A percentile compares a stretch with the other conserved stretches of the same genome.
Conservation (phyloP, 1,140 invertebrate genomes). For the Aleiodes sp. region DNA sequence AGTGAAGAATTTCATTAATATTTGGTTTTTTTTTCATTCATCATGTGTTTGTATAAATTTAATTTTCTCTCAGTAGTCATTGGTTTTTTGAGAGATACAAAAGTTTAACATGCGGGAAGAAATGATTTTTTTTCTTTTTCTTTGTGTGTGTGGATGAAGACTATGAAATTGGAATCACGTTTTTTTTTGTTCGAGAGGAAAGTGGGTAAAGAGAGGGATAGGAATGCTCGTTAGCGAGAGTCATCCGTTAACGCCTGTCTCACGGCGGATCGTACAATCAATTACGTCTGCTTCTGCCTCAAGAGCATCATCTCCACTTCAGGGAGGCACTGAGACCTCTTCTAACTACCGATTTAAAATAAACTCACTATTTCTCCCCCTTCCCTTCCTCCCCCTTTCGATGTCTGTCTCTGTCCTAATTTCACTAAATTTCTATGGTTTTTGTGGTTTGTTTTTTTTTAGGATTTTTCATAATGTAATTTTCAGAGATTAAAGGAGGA, state of each 20-base stretch:
- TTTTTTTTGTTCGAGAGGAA: slow-evolving; percentile 6
- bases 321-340: slow-evolving; percentile 54
- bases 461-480: not conserved
- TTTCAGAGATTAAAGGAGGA: not conserved
- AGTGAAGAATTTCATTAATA: not conserved
- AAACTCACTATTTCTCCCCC: slow-evolving; percentile 46
- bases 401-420: too few relatives aligned
- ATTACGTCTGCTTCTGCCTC: slow-evolving; percentile 63
- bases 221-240: slow-evolving; percentile 67
- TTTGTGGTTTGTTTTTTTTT: not conserved
- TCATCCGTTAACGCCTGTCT: slow-evolving; percentile 67
- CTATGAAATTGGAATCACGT: slow-evolving; percentile 23
- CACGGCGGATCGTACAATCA: slow-evolving; percentile 64
- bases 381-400: not conserved
- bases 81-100: not conserved
- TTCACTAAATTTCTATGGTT: not conserved
- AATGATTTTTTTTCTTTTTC: not conserved
- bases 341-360: slow-evolving; percentile 65
- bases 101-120: not conserved
- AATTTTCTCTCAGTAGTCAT: too few relatives aligned
- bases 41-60: too few relatives aligned
- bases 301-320: slow-evolving; percentile 62
- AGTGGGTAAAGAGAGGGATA: slow-evolving; percentile 16
- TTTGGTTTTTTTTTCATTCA: slow-evolving; percentile 6
- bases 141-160: not conserved